A percentile compares a stretch with the other conserved stretches of the same genome.
Evolutionary conservation across 2,888 invertebrate species (phyloP).

Genomic region (Microdon myrmicae): DNA sequence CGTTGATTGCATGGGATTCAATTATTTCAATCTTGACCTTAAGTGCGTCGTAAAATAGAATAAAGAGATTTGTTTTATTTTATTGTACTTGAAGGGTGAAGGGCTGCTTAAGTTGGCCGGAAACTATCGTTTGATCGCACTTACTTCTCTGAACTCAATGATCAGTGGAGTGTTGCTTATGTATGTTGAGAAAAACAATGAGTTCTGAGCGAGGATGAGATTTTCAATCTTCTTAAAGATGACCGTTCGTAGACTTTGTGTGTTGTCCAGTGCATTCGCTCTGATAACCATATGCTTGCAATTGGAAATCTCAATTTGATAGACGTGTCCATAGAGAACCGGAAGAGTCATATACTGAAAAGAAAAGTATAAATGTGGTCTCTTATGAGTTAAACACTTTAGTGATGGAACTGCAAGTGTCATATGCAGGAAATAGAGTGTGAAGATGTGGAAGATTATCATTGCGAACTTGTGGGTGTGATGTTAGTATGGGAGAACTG

Average conservation of each 20-base stretch:
- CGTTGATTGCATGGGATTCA: constrained; percentile 75
- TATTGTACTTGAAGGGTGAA: not conserved
- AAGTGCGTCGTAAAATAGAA: no score
- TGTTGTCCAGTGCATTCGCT: constrained; percentile 71
- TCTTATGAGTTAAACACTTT: no score
- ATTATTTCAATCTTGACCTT: constrained; percentile 69
- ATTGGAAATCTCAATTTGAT: constrained; percentile 74
- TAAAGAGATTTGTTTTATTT: not conserved
- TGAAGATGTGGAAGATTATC: no score
- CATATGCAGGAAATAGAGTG: no score
- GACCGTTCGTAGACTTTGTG: constrained; percentile 73
- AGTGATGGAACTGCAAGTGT: no score
- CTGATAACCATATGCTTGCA: constrained; percentile 74
- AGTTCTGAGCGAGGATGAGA: constrained; percentile 72
- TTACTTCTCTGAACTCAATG: constrained; percentile 63
- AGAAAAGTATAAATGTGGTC: no score
- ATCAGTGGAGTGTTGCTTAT: constrained; percentile 63
- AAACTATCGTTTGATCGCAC: constrained; percentile 30
- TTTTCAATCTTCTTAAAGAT: constrained; percentile 73
- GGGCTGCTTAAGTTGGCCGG: constrained; percentile 30
- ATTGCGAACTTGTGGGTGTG: no score
- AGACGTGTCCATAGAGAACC: constrained; percentile 62
- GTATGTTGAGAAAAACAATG: constrained; percentile 72
- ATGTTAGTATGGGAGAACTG: no score
- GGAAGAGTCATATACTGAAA: constrained; percentile 72